Percentiles rank a stretch among this genome's conserved stretches.
Evolutionary conservation across 2,888 invertebrate species (phyloP).

Genomic region (Limnephilus rhombicus): DNA sequence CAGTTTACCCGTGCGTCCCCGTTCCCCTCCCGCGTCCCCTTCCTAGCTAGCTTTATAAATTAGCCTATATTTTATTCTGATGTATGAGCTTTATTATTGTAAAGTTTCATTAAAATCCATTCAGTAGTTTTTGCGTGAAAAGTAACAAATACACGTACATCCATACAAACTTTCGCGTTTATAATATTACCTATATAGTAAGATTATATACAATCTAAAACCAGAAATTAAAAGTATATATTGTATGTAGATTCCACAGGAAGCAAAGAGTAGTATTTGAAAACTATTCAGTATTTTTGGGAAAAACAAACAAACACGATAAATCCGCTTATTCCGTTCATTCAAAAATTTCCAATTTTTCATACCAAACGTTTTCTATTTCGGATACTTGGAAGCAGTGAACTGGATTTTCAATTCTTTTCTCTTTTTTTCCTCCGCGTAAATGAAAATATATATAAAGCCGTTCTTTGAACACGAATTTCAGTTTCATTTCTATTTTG

Average conservation of each 20-base stretch:
- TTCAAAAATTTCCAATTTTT: slow-evolving; percentile 6
- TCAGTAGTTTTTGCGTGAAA: too few species aligned
- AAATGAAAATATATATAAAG: neutral
- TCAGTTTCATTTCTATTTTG: neutral
- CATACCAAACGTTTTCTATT: neutral
- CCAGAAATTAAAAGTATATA: neutral
- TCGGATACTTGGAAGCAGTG: neutral
- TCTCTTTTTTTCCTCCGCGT: neutral
- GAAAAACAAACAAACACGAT: neutral
- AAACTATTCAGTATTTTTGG: neutral
- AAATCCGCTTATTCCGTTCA: neutral
- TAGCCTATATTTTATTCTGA: too few species aligned
- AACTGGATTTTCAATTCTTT: neutral
- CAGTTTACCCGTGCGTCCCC: too few species aligned
- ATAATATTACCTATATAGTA: too few species aligned
- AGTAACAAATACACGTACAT: too few species aligned
- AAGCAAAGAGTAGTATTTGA: neutral
- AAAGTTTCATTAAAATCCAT: too few species aligned
- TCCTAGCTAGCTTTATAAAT: too few species aligned
- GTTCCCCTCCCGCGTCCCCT: too few species aligned
- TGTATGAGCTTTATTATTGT: too few species aligned
- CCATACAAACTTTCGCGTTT: too few species aligned
- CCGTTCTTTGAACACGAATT: neutral
- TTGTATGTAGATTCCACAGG: neutral
- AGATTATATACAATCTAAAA: too few species aligned